Base-by-base conservation (phyloP, 1,140 invertebrate genomes). In the Drosophila baimaii region DNA sequence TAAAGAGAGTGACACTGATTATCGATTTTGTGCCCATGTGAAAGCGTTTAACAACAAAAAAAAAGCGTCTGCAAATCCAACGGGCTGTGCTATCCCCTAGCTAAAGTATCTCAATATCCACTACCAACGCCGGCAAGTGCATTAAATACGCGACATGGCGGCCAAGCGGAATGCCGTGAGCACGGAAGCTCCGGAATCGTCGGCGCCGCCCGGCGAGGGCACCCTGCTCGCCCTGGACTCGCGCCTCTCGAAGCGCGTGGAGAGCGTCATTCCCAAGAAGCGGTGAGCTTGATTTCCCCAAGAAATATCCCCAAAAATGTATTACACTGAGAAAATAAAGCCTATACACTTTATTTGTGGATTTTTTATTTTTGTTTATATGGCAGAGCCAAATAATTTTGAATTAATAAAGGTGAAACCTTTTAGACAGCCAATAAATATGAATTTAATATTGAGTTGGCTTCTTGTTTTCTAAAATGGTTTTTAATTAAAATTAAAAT, bases 181-280 rank as follows among this genome's bases (percentile, higher is more conserved):
- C 59, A 83, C 84, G 76, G 55, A 82, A 54, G 63, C 78, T 7
- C 65, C 70, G 51, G 82, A 84, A 52, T 72, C 55, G 29, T 43
- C 35, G 55, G 57, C 41, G 43, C 35, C 69, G 55, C 52, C 70
- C 25, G 59, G 77, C 9, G 69, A 89, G 44, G 80, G 73, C 6
- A 65, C 71, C 39, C 69, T 79, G n/a, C 52, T 77, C 5, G 49
- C 80, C 25, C 69, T 91, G 43, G 90, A 91, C 54, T 46, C 82
- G 7, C 88, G 88, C 29, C 55, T 90, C 37, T 86, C 81, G 9
- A 79, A 76, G 33, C 71, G 71, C 52, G 88, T 91, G 58, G 64
- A 90, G 46, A 86, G 90, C 51, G 90, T 91, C 12, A 81, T 90
- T 65, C 90, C 90, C 25, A 91, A 85, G 43, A 90, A 79, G 63